These are phyloP conservation scores for Periparus ater DNA, from an alignment of 2,797 vertebrate species.

Conservation along the genomic window DNA sequence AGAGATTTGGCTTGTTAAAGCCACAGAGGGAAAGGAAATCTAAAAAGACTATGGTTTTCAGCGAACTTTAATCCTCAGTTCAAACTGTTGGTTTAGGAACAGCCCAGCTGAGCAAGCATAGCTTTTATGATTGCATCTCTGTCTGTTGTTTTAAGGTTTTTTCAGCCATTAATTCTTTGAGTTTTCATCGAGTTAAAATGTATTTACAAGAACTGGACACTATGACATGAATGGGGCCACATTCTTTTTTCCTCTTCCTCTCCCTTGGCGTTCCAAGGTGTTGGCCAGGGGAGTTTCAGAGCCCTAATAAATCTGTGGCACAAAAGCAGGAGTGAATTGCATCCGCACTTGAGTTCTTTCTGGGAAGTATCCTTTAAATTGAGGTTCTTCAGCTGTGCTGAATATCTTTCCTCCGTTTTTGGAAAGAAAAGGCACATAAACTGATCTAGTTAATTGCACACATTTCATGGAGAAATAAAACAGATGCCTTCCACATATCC, in stretches of 20 bases:
- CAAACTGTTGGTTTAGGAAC: not conserved
- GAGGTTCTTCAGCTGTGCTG: not conserved
- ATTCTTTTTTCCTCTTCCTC: not conserved
- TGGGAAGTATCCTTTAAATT: not conserved
- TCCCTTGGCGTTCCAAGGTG: too few species aligned
- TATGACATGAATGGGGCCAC: not conserved
- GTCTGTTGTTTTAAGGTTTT: not conserved
- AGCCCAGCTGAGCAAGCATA: not conserved
- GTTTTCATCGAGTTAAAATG: not conserved
- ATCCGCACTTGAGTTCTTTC: not conserved
- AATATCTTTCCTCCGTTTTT: not conserved
- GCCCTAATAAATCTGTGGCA: not conserved
- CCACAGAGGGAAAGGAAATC: not conserved
- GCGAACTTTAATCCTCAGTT: not conserved
- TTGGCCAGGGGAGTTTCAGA: not conserved
- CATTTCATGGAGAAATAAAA: not conserved
- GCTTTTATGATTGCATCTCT: not conserved
- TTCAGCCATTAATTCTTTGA: not conserved
- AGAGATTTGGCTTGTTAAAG: conserved; percentile 3
- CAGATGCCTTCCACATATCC: not conserved
- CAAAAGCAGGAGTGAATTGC: not conserved
- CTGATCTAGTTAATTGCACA: not conserved
- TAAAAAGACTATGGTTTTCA: not conserved
- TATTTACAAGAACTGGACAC: not conserved
- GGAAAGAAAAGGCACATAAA: not conserved